A percentile compares a stretch with the other conserved stretches of the same genome.
Evolutionary conservation across 1,140 invertebrate genomes (phyloP).

Genomic region (Bathynomus jamesi): DNA sequence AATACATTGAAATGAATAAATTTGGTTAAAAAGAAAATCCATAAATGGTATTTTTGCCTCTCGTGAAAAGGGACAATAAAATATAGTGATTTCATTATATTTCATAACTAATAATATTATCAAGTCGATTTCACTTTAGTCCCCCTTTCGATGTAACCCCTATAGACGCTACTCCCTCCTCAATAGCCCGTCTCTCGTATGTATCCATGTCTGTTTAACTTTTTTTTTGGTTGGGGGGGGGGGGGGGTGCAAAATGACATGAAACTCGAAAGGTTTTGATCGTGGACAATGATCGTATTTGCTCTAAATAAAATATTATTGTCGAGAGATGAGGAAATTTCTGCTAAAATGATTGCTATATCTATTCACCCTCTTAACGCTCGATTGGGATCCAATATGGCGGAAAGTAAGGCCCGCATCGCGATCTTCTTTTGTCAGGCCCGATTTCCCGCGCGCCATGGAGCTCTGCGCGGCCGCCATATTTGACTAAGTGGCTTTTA

Average conservation of each 20-base stretch:
- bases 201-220: background rate
- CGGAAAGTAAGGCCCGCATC: background rate
- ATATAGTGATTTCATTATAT: background rate
- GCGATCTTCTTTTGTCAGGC: background rate
- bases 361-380: background rate
- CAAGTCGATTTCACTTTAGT: background rate
- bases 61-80: background rate
- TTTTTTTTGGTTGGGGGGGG: too few species aligned
- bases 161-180: too few species aligned
- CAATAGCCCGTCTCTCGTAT: background rate
- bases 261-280: background rate
- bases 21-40: background rate
- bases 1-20: background rate
- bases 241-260: background rate
- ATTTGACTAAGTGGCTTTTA: conserved; percentile 1
- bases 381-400: background rate
- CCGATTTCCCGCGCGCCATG: background rate
- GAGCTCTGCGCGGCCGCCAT: background rate
- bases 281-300: background rate
- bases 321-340: background rate
- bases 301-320: conserved; percentile 2
- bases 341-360: conserved; percentile 1
- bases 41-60: background rate
- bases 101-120: conserved; percentile 1
- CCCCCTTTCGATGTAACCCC: too few species aligned